These are phyloP conservation scores for Eptatretus atami DNA, from an alignment of 2,797 vertebrate species.

Conservation along the genomic window DNA sequence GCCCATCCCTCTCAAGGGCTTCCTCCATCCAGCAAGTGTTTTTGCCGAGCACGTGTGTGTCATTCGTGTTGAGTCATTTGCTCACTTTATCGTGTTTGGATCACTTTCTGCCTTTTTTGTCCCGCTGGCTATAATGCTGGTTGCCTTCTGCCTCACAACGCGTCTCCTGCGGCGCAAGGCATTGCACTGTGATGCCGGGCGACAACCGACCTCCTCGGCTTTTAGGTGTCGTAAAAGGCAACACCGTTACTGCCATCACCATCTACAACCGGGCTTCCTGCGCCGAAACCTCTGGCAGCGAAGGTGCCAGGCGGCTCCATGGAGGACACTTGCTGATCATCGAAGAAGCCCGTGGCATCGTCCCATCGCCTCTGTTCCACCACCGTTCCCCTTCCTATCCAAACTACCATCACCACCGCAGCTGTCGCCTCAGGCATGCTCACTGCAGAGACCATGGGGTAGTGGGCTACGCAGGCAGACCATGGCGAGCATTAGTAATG, in stretches of 20 bases:
- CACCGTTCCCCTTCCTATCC: too few relatives aligned
- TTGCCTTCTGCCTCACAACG: conserved; percentile 81
- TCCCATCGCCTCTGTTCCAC: too few relatives aligned
- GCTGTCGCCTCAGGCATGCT: too few relatives aligned
- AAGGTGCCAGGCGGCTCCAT: too few relatives aligned
- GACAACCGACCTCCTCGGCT: background rate
- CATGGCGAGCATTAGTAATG: conserved; percentile 73
- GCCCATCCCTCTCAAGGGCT: conserved; percentile 59
- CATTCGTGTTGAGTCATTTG: conserved; percentile 16
- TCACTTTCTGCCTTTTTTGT: conserved; percentile 81
- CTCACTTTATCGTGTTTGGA: conserved; percentile 47
- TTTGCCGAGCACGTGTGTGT: conserved; percentile 52
- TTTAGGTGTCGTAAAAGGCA: too few relatives aligned
- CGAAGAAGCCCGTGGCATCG: too few relatives aligned
- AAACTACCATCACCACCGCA: too few relatives aligned
- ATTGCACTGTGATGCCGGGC: background rate
- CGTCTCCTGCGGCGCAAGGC: conserved; percentile 43
- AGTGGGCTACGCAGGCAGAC: conserved; percentile 25
- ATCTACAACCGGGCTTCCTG: too few relatives aligned
- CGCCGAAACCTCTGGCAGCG: too few relatives aligned
- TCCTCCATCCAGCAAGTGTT: conserved; percentile 53
- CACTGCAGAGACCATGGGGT: background rate
- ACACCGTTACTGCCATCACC: too few relatives aligned
- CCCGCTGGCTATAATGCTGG: conserved; percentile 68
- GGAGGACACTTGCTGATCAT: too few relatives aligned